phyloP scores from a whole-genome alignment of 2,797 vertebrate species.

The Phrynocephalus vlangalii region DNA sequence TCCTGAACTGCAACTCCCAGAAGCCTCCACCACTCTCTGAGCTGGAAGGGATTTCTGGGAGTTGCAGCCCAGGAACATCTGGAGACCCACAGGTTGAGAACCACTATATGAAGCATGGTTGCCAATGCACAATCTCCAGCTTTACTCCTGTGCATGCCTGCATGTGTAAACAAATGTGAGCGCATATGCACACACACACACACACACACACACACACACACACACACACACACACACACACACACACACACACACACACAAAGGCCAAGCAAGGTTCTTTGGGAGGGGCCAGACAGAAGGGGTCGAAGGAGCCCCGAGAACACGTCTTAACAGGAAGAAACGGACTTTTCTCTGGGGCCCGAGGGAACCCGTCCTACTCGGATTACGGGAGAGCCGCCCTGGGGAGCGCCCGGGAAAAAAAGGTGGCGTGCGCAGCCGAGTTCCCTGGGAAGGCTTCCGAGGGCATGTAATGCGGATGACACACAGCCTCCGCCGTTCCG shows the following conservation, averaged over 20 bases:
- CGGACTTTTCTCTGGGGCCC: slow-evolving; percentile 3
- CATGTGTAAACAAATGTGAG: too few relatives aligned
- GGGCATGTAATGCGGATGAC: background rate
- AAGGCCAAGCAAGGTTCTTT: too few relatives aligned
- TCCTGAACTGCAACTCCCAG: too few relatives aligned
- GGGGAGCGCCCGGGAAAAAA: accelerated
- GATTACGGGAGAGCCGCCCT: background rate
- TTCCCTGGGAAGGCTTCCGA: slow-evolving; percentile 19
- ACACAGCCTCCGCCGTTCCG: background rate
- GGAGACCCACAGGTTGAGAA: too few relatives aligned
- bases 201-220: too few relatives aligned
- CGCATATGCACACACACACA: too few relatives aligned
- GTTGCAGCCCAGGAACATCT: too few relatives aligned
- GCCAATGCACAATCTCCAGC: background rate
- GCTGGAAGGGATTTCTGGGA: too few relatives aligned
- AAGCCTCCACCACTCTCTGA: too few relatives aligned
- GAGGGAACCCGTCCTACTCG: background rate
- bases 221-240: background rate
- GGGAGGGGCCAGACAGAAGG: background rate
- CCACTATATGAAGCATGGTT: too few relatives aligned
- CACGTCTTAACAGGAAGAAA: background rate
- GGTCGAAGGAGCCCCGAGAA: background rate
- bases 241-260: background rate
- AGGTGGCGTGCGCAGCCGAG: background rate
- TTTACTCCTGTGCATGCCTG: background rate